A percentile compares a stretch with the other conserved stretches of the same genome.
phyloP scores from a whole-genome alignment of 2,113 vertebrate species.

The Ramphastos sulfuratus region DNA sequence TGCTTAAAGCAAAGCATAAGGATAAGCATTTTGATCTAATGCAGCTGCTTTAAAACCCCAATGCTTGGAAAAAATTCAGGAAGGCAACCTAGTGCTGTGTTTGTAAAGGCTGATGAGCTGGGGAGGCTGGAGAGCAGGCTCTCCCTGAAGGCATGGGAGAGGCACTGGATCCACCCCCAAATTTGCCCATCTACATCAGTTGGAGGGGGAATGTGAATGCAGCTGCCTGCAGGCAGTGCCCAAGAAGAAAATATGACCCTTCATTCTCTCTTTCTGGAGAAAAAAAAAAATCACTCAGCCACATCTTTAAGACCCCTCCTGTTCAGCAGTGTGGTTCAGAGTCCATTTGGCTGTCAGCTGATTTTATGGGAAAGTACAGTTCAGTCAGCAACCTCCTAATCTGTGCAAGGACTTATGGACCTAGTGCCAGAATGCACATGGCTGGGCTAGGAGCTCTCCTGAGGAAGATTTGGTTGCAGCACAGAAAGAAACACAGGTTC shows the following conservation, averaged over 20 bases:
- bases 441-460: neutral
- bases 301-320: neutral
- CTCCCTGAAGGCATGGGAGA: neutral
- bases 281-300: neutral
- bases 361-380: neutral
- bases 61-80: neutral
- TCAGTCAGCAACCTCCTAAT: neutral
- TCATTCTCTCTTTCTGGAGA: neutral
- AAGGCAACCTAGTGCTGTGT: neutral
- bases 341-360: neutral
- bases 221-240: neutral
- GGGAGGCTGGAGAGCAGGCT: fast-evolving
- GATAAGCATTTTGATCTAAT: neutral
- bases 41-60: neutral
- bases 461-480: neutral
- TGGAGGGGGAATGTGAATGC: neutral
- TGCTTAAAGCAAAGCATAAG: neutral
- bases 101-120: neutral
- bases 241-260: neutral
- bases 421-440: neutral
- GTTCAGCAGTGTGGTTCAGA: neutral
- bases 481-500: neutral
- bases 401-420: neutral
- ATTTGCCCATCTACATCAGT: neutral
- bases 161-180: neutral